These are phyloP conservation scores for Cheilosia grossa DNA, from an alignment of 2,888 invertebrate genomes.

Conservation along the genomic window DNA sequence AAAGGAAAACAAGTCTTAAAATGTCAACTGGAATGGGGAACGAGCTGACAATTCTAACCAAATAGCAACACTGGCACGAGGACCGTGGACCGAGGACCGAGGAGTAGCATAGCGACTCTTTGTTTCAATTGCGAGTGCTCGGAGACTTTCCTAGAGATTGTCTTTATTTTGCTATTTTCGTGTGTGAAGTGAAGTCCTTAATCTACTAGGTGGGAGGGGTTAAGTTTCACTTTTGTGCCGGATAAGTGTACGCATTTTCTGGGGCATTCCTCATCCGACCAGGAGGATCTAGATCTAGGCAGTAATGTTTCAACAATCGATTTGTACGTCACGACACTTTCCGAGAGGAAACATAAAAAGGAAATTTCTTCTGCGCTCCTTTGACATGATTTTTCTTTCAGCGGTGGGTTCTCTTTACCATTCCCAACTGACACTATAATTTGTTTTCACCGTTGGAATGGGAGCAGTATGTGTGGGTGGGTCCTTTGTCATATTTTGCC, in stretches of 20 bases:
- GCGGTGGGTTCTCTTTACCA: constrained; percentile 48
- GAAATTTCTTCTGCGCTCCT: constrained; percentile 43
- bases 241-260: constrained; percentile 61
- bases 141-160: constrained; percentile 31
- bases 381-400: constrained; percentile 44
- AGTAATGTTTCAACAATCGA: constrained; percentile 24
- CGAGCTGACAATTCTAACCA: constrained; percentile 23
- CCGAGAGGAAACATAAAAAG: constrained; percentile 50
- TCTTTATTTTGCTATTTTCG: constrained; percentile 50
- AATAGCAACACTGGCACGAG: constrained; percentile 5
- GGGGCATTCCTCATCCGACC: constrained; percentile 43
- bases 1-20: constrained; percentile 6
- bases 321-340: constrained; percentile 51
- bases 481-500: constrained; percentile 39
- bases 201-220: constrained; percentile 42
- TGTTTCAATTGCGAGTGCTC: constrained; percentile 46
- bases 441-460: constrained; percentile 40
- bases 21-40: not conserved
- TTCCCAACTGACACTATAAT: constrained; percentile 66
- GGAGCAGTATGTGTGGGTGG: not conserved
- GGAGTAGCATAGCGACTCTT: constrained; percentile 14
- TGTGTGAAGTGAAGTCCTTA: constrained; percentile 57
- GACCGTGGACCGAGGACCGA: not conserved
- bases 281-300: not conserved
- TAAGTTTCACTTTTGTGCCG: constrained; percentile 60